A percentile compares a stretch with the other conserved stretches of the same genome.
phyloP scores from a whole-genome alignment of 2,888 invertebrate species.

The Ophion costatus region DNA sequence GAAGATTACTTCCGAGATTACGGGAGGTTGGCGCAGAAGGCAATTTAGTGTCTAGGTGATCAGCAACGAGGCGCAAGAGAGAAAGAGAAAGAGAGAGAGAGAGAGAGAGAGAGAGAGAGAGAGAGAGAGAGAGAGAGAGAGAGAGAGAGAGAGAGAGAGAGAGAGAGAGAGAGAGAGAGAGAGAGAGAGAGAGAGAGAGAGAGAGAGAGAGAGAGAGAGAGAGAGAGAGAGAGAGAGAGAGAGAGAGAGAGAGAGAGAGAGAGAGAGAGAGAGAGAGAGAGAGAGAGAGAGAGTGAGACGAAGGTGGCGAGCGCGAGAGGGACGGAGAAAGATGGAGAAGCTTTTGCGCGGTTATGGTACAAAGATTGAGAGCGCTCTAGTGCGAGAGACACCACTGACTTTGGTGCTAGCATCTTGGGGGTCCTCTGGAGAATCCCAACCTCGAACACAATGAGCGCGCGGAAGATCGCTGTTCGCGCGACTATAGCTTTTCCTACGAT shows the following conservation, averaged over 20 bases:
- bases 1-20: conserved; percentile 68
- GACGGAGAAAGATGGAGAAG: conserved; percentile 26
- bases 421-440: conserved; percentile 48
- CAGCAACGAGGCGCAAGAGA: conserved; percentile 49
- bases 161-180: conserved; percentile 3
- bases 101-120: conserved; percentile 1
- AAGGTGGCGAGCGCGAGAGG: not conserved
- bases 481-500: conserved; percentile 12
- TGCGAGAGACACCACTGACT: conserved; percentile 56
- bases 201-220: conserved; percentile 17
- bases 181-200: conserved; percentile 7
- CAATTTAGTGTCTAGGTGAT: conserved; percentile 70
- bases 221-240: conserved; percentile 1
- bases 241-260: conserved; percentile 18
- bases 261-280: too few species aligned
- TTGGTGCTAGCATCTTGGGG: conserved; percentile 53
- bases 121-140: conserved; percentile 8
- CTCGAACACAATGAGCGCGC: conserved; percentile 48
- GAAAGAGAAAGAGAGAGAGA: not conserved
- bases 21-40: conserved; percentile 63
- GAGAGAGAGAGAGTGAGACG: conserved; percentile 7
- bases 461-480: conserved; percentile 51
- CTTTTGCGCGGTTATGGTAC: conserved; percentile 64
- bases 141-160: conserved; percentile 14
- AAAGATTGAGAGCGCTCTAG: conserved; percentile 65